These are phyloP conservation scores for Meteorus cinctellus DNA, from an alignment of 2,888 invertebrate species.

Conservation along the genomic window DNA sequence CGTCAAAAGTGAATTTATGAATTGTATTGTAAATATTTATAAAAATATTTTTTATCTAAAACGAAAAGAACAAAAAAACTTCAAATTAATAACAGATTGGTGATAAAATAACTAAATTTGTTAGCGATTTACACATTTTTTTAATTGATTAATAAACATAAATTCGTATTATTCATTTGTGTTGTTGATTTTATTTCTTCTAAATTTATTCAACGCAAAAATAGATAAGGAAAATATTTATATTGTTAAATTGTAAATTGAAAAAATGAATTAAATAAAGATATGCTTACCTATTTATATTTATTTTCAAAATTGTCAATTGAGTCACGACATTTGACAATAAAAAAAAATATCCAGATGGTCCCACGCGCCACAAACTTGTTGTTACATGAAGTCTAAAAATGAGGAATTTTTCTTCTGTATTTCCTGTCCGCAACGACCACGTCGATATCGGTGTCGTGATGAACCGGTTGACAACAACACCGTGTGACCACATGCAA, in stretches of 20 bases:
- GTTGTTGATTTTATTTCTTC: no score
- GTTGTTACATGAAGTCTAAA: conserved; percentile 28
- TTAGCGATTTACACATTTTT: not conserved
- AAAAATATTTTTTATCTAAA: not conserved
- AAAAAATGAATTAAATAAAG: not conserved
- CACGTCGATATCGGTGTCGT: conserved; percentile 52
- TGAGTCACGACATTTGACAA: not conserved
- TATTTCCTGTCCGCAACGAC: conserved; percentile 44
- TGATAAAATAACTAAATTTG: not conserved
- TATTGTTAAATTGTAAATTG: no score
- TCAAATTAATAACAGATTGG: not conserved
- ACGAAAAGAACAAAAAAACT: not conserved
- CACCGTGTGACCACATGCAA: conserved; percentile 59
- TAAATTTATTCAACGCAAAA: no score
- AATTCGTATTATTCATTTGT: not conserved
- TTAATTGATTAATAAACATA: not conserved
- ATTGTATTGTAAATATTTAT: not conserved
- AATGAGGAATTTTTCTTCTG: conserved; percentile 41
- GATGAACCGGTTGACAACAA: conserved; percentile 63
- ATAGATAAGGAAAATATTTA: no score
- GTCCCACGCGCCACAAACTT: conserved; percentile 26
- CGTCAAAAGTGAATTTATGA: not conserved
- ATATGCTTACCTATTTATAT: not conserved
- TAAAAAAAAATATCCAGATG: not conserved
- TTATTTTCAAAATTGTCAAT: no score